Evolutionary conservation across 2,888 invertebrate species (phyloP).

Genomic region (Cryptocephalus moraei): DNA sequence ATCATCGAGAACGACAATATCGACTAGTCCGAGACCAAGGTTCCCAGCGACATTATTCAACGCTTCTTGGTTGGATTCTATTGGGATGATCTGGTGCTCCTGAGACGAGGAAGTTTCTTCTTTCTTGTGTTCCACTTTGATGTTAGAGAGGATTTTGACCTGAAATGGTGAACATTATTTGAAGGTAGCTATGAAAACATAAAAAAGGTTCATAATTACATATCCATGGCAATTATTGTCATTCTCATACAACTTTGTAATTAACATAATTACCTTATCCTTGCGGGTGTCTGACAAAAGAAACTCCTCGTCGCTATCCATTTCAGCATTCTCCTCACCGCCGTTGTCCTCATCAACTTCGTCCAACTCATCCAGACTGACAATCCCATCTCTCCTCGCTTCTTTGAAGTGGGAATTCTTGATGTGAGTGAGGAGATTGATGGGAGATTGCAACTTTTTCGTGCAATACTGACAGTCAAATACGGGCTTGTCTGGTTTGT

Average conservation of each 20-base stretch:
- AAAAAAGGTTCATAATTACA: too few species aligned
- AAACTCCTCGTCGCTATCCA: slow-evolving; percentile 21
- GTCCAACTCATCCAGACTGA: slow-evolving; percentile 22
- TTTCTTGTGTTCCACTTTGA: slow-evolving; percentile 16
- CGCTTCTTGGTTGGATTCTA: slow-evolving; percentile 30
- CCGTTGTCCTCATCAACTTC: slow-evolving; percentile 25
- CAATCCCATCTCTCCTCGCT: slow-evolving; percentile 55
- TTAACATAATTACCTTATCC: slow-evolving; percentile 11
- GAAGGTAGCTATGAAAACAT: too few species aligned
- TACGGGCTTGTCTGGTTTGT: slow-evolving; percentile 8
- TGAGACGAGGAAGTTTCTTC: too few species aligned
- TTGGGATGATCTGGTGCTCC: slow-evolving; percentile 19
- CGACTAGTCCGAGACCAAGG: slow-evolving; percentile 47
- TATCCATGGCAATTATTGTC: too few species aligned
- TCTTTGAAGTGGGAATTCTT: slow-evolving; percentile 54
- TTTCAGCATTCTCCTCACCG: slow-evolving; percentile 16
- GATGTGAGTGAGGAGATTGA: slow-evolving; percentile 62
- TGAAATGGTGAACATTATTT: too few species aligned
- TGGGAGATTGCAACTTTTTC: slow-evolving; percentile 58
- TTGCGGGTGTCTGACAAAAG: slow-evolving; percentile 12
- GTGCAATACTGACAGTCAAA: slow-evolving; percentile 64
- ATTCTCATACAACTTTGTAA: neutral
- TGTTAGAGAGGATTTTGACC: slow-evolving; percentile 26
- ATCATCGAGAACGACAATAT: slow-evolving; percentile 49
- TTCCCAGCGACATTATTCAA: slow-evolving; percentile 45